Base-by-base conservation (phyloP, 2,113 vertebrate species). In the Halcyon senegalensis region DNA sequence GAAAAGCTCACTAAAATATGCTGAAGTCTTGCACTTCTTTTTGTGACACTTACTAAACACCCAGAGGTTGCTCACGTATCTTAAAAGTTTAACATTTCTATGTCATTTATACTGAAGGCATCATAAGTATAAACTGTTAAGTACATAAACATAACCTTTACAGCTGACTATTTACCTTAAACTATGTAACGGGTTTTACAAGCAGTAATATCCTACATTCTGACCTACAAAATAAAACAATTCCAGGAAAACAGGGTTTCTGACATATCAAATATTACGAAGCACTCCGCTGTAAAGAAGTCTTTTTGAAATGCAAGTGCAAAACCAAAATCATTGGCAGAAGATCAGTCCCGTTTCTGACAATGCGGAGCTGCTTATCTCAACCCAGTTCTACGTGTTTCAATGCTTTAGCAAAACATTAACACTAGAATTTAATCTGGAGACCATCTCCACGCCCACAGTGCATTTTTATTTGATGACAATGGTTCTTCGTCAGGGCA, bases 101-200 rank as follows among this genome's bases (percentile, higher is more conserved):
- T 20, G 10, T 30, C 2, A 69, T 74, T 77, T 90, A 78, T 59
- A 78, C 51, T 0, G 0, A 62, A 93, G 28, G 8, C 12, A 50
- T 51, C 33, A 2, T 9, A 82, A 64, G 4, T 62, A 68, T 31
- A 64, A 95, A 86, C 88, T 86, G 58, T 94, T 94, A 50, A 51
- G 17, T 67, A 87, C 8, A 69, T 35, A 82, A 93, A 75, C 30
- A 72, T 78, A 96, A 93, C 80, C 67, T 93, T 86, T 94, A 51
- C 6, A 62, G 14, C 53, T 77, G 43, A 58, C 53, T 80, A 74
- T 43, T 63, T 58, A 64, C 14, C 24, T 81, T 76, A 43, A 83
- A 59, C 19, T 74, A 55, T 8, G 6, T 33, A 41, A 23, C 19
- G 33, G 59, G 20, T 59, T 89, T 75, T 50, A 35, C 25, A 81